A percentile compares a stretch with the other conserved stretches of the same genome.
phyloP scores from a whole-genome alignment of 2,797 vertebrate species.

The Hemitrygon akajei region DNA sequence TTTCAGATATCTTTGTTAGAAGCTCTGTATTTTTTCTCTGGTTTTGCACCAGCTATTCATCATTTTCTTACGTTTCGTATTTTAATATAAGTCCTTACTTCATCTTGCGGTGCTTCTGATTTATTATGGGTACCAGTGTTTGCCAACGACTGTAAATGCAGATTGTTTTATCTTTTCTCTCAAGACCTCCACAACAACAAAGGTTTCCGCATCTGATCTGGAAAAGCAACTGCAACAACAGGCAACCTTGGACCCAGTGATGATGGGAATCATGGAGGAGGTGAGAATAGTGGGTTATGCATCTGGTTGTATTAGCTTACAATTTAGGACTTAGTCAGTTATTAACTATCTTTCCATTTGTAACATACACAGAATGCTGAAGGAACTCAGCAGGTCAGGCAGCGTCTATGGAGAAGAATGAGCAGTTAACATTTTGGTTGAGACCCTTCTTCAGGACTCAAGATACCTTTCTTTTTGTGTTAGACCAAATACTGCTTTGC shows the following conservation, averaged over 20 bases:
- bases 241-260: slow-evolving; percentile 80
- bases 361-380: no score
- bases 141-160: not conserved
- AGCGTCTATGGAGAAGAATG: no score
- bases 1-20: no score
- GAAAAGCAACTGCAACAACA: slow-evolving; percentile 76
- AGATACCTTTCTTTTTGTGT: not conserved
- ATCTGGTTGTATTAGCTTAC: not conserved
- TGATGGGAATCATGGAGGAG: slow-evolving; percentile 85
- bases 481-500: not conserved
- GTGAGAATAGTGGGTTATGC: slow-evolving; percentile 49
- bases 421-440: no score
- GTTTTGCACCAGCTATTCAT: no score
- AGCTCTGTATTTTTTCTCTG: no score
- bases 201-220: slow-evolving; percentile 49
- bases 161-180: not conserved
- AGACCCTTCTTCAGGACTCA: no score
- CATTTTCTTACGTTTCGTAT: no score
- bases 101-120: not conserved
- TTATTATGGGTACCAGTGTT: not conserved
- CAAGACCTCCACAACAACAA: slow-evolving; percentile 47
- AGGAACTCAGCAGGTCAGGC: no score
- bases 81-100: no score
- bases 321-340: no score
- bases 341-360: no score